Percentiles rank a stretch among this genome's conserved stretches.
Conservation (phyloP, 1,140 invertebrate genomes). For the Agrilus planipennis region DNA sequence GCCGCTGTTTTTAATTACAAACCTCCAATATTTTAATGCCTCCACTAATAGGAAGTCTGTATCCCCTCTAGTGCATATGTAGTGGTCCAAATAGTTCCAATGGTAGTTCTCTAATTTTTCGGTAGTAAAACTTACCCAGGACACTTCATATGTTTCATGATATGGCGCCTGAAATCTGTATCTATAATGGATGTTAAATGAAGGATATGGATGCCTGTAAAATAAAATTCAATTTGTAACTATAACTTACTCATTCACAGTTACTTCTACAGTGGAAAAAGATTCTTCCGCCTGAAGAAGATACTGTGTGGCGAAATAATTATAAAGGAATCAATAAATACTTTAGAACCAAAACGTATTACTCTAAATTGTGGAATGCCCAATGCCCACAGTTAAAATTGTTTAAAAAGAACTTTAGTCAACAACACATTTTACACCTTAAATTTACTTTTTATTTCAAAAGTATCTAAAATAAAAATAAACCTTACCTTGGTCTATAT, state of each 20-base stretch:
- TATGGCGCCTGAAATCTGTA: conserved; percentile 90
- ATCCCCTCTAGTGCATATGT: conserved; percentile 87
- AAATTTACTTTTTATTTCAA: background rate
- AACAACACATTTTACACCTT: conserved; percentile 1
- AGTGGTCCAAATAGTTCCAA: conserved; percentile 97
- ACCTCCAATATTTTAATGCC: conserved; percentile 86
- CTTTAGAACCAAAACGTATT: too few species aligned
- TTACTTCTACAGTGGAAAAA: too few species aligned
- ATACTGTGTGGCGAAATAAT: too few species aligned
- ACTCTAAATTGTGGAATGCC: too few species aligned
- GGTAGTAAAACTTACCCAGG: conserved; percentile 85
- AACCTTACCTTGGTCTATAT: conserved; percentile 73
- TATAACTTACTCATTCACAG: too few species aligned
- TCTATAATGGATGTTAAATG: conserved; percentile 79
- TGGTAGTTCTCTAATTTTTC: conserved; percentile 94
- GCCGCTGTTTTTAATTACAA: conserved; percentile 6
- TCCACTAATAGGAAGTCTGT: conserved; percentile 72
- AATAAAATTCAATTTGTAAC: background rate
- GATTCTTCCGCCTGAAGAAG: too few species aligned
- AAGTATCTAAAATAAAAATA: conserved; percentile 2
- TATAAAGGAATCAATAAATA: too few species aligned
- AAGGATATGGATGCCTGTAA: conserved; percentile 77
- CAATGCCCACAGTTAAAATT: too few species aligned
- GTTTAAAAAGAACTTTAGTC: too few species aligned
- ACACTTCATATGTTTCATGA: conserved; percentile 88